Base-by-base conservation (phyloP, 2,797 vertebrate genomes). In the Betta splendens region DNA sequence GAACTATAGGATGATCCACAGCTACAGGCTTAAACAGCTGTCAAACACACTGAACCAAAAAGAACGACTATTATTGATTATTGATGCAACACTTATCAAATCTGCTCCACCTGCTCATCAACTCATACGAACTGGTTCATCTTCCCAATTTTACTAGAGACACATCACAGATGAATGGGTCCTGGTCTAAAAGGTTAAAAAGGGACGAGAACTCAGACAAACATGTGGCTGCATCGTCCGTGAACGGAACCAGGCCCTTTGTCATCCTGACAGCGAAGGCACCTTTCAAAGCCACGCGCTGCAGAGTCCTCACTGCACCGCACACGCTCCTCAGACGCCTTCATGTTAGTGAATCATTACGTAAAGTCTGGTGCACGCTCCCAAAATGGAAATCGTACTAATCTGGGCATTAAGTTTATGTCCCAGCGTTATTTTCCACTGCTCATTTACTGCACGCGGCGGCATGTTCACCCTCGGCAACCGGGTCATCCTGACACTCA, bases 241-340 rank as follows among this genome's bases (percentile, higher is more conserved):
- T 9, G 20, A 2, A 12, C 32, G 31, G 9, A n/a, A 32, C 22
- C 40, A 49, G 9, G 51, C 29, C 37, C n/a, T 67, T 74, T 74
- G 45, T 60, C 29, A 59, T 47, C 5, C 12, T 39, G 25, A 67
- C 44, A 61, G 47, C 1, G 12, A 61, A 72, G 38, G 59, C 48
- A 37, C 58, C 64, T 55, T 50, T 29, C 49, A 58, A 38, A 75
- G 40, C 23, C 52, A 28, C 29, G 35, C 63, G 43, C 51, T 49
- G 47, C 32, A 18, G 10, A 47, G 35, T 40, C 42, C 28, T 59
- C 20, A 23, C 18, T 9, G 51, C 37, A 23, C 18, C 8, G 51
- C 37, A 51, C 40, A 48, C 38, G 72, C 33, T 51, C 53, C 57
- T 61, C 64, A 51, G 15, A 23, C n/a, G n/a, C 12, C 31, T 5